Evolutionary conservation across 2,113 vertebrate genomes (phyloP).

Genomic region (Syrrhaptes paradoxus): DNA sequence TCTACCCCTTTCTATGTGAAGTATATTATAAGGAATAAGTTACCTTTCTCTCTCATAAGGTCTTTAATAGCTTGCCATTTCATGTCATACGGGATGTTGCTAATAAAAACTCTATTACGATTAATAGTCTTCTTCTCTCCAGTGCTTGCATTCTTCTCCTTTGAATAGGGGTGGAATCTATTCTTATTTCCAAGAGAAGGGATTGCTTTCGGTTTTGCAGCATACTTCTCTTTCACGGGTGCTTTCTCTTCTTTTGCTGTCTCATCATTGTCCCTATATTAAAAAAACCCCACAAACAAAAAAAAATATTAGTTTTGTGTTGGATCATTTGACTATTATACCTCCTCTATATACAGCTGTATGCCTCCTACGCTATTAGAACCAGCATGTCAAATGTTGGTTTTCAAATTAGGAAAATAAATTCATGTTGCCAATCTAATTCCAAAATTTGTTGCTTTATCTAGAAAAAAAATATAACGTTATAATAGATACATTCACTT

Average conservation of each 20-base stretch:
- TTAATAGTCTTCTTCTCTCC: constrained; percentile 89
- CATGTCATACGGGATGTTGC: constrained; percentile 99
- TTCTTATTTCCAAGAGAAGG: constrained; percentile 81
- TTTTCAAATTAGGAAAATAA: background rate
- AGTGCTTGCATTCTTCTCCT: constrained; percentile 85
- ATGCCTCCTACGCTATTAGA: background rate
- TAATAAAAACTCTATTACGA: constrained; percentile 96
- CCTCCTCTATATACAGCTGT: background rate
- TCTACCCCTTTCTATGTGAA: background rate
- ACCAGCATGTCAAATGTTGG: background rate
- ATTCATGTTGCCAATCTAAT: background rate
- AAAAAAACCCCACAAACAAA: background rate
- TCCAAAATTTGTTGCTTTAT: background rate
- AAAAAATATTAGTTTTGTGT: constrained; percentile 2
- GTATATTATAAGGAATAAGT: constrained; percentile 54
- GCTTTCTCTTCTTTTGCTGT: constrained; percentile 84
- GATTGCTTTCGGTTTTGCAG: constrained; percentile 64
- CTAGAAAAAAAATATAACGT: background rate
- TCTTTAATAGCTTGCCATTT: constrained; percentile 99
- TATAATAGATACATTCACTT: background rate
- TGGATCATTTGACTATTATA: background rate
- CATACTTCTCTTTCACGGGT: constrained; percentile 86
- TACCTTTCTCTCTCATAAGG: constrained; percentile 99
- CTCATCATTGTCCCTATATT: constrained; percentile 85
- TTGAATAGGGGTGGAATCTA: constrained; percentile 93